Conservation (phyloP, 2,113 vertebrate genomes). For the Prochilodus magdalenae region DNA sequence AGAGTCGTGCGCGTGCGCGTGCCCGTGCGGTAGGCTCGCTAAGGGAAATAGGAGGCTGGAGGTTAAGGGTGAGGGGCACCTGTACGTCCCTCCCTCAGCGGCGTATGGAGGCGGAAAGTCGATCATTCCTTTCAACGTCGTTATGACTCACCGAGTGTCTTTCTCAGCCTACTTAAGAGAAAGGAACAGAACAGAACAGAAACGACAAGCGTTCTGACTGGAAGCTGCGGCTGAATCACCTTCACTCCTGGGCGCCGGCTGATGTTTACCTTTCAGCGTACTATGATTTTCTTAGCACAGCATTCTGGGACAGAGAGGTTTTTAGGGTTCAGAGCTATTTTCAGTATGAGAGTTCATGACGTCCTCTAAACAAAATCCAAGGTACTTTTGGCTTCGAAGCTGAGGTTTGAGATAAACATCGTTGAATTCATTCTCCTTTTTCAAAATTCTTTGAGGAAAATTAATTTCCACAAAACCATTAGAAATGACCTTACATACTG, state of each 20-base stretch:
- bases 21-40: background rate
- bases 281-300: background rate
- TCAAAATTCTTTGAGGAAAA: too few species aligned
- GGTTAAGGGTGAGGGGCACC: background rate
- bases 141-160: conserved; percentile 47
- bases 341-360: background rate
- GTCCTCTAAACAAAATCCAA: too few species aligned
- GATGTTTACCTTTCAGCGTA: background rate
- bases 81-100: conserved; percentile 40
- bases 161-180: conserved; percentile 36
- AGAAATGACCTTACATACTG: too few species aligned
- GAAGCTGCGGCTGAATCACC: conserved; percentile 31
- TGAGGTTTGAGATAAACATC: too few species aligned
- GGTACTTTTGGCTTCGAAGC: too few species aligned
- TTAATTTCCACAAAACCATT: too few species aligned
- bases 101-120: conserved; percentile 33
- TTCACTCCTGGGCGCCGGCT: conserved; percentile 31
- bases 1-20: background rate
- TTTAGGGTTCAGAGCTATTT: background rate
- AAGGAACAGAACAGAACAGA: background rate
- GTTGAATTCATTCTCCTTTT: too few species aligned
- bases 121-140: conserved; percentile 5
- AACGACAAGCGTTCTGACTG: conserved; percentile 12
- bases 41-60: background rate
- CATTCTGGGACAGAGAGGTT: background rate